phyloP scores from a whole-genome alignment of 2,797 vertebrate genomes.

The Ptychadena robeensis region DNA sequence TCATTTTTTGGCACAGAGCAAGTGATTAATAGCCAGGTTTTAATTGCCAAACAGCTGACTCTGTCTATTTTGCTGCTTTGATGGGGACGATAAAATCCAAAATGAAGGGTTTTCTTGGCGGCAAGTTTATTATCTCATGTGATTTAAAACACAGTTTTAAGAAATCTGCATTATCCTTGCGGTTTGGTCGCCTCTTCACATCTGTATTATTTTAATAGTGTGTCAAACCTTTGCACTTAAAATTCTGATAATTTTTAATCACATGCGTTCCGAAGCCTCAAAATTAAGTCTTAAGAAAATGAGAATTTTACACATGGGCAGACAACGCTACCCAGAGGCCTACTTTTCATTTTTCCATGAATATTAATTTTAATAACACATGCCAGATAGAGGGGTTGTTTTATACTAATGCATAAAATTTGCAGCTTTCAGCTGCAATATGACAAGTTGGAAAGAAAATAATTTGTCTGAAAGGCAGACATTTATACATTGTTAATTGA shows the following conservation, averaged over 20 bases:
- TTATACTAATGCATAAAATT: slow-evolving; percentile 51
- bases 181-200: not conserved
- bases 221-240: slow-evolving; percentile 54
- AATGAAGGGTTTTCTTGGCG: slow-evolving; percentile 11
- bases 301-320: slow-evolving; percentile 62
- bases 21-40: slow-evolving; percentile 12
- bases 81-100: slow-evolving; percentile 22
- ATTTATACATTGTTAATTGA: slow-evolving; percentile 49
- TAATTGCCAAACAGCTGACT: slow-evolving; percentile 31
- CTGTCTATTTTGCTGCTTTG: not conserved
- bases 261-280: slow-evolving; percentile 44
- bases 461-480: slow-evolving; percentile 38
- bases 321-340: slow-evolving; percentile 58
- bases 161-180: slow-evolving; percentile 22
- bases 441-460: slow-evolving; percentile 24
- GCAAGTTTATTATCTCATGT: slow-evolving; percentile 1
- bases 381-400: slow-evolving; percentile 48
- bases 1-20: slow-evolving; percentile 4
- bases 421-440: slow-evolving; percentile 39
- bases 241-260: slow-evolving; percentile 56
- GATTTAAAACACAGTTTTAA: slow-evolving; percentile 9
- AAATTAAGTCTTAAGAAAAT: slow-evolving; percentile 62
- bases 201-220: slow-evolving; percentile 38
- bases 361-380: slow-evolving; percentile 58
- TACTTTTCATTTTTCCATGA: slow-evolving; percentile 55